Conservation (phyloP, 2,888 invertebrate species). For the Drosophila borealis region DNA sequence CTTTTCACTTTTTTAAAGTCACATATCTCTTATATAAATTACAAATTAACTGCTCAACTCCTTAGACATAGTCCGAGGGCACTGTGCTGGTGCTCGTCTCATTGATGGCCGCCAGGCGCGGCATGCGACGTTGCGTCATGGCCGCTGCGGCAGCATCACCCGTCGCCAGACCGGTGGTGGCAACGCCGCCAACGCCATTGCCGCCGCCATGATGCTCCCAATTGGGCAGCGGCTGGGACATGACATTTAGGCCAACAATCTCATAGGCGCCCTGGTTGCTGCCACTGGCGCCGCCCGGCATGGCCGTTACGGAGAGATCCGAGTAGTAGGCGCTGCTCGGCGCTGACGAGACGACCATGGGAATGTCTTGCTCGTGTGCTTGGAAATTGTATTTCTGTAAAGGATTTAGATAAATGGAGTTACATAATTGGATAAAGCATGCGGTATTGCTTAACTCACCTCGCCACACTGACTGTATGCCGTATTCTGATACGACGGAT, state of each 20-base stretch:
- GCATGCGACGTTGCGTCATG: constrained; percentile 83
- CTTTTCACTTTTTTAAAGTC: constrained; percentile 58
- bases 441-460: constrained; percentile 62
- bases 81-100: constrained; percentile 86
- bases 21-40: constrained; percentile 50
- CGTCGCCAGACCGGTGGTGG: constrained; percentile 48
- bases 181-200: constrained; percentile 32
- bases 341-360: constrained; percentile 87
- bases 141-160: constrained; percentile 42
- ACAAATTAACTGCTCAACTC: constrained; percentile 28
- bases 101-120: constrained; percentile 86
- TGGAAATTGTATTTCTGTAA: constrained; percentile 84
- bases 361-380: constrained; percentile 85
- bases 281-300: constrained; percentile 83
- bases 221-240: constrained; percentile 85
- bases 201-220: constrained; percentile 82
- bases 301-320: constrained; percentile 87
- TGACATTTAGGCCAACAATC: constrained; percentile 86
- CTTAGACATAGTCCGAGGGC: constrained; percentile 87
- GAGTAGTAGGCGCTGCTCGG: constrained; percentile 92
- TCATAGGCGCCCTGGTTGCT: constrained; percentile 87
- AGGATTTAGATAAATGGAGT: neutral
- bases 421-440: neutral
- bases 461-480: constrained; percentile 87
- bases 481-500: constrained; percentile 90